Conservation (phyloP, 2,888 invertebrate genomes). For the Tribolium freemani region DNA sequence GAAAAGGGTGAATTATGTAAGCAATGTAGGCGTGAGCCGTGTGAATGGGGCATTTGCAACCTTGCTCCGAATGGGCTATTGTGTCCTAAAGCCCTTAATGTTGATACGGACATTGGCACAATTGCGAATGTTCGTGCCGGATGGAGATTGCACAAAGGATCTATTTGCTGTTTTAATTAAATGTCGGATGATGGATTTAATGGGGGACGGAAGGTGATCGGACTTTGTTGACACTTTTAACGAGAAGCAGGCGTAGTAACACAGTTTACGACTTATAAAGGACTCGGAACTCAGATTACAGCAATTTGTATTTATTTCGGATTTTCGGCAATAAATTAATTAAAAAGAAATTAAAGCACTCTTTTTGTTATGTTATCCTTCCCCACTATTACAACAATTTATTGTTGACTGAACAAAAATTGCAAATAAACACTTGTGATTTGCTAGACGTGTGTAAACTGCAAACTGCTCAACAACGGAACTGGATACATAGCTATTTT, state of each 20-base stretch:
- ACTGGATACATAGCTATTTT: too few relatives aligned
- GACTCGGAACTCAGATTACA: too few relatives aligned
- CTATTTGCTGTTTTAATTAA: conserved; percentile 21
- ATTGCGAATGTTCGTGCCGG: conserved; percentile 1
- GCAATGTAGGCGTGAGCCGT: conserved; percentile 1
- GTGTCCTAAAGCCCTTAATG: conserved; percentile 10
- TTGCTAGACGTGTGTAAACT: too few relatives aligned
- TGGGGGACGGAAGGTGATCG: neutral
- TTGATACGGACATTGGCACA: neutral
- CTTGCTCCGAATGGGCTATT: conserved; percentile 4
- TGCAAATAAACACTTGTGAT: too few relatives aligned
- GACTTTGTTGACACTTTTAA: conserved; percentile 1
- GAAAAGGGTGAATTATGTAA: conserved; percentile 1
- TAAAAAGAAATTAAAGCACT: too few relatives aligned
- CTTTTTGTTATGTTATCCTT: too few relatives aligned
- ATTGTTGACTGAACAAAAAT: too few relatives aligned
- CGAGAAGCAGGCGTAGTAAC: neutral
- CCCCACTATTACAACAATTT: too few relatives aligned
- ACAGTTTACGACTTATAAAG: too few relatives aligned
- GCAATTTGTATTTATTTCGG: neutral
- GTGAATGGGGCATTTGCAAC: conserved; percentile 11
- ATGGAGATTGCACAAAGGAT: neutral
- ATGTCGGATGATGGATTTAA: conserved; percentile 1
- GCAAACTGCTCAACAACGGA: too few relatives aligned
- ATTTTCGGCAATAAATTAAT: too few relatives aligned